Percentiles rank a stretch among this genome's conserved stretches.
phyloP scores from a whole-genome alignment of 2,888 invertebrate genomes.

The Cephus runcator region DNA sequence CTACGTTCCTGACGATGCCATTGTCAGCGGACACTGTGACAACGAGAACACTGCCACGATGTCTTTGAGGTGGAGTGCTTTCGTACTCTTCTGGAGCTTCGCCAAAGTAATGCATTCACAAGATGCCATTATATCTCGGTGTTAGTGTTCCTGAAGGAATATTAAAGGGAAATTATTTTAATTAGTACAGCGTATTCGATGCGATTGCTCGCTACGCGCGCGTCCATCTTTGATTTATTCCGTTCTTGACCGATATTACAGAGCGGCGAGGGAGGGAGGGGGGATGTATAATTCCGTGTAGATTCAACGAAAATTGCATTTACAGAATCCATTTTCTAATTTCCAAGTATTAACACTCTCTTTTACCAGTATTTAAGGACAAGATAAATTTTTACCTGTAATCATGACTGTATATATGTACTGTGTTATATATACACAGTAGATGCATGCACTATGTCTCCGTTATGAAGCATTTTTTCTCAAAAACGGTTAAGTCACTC shows the following conservation, averaged over 20 bases:
- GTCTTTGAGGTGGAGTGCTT: conserved; percentile 80
- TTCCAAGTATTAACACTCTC: neutral
- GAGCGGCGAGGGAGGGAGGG: accelerated
- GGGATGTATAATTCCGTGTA: neutral
- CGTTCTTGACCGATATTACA: neutral
- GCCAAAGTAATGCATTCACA: conserved; percentile 73
- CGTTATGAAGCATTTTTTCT: too few species aligned
- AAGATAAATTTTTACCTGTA: too few species aligned
- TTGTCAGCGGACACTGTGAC: conserved; percentile 79
- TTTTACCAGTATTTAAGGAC: neutral
- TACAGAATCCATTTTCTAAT: neutral
- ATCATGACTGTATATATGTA: neutral
- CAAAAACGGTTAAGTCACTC: neutral
- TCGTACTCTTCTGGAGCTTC: conserved; percentile 79
- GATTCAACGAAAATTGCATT: neutral
- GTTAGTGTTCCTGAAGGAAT: neutral
- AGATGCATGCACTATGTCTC: neutral
- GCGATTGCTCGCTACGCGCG: neutral
- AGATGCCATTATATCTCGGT: neutral
- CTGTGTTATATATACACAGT: neutral
- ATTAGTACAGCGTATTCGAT: neutral
- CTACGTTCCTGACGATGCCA: conserved; percentile 80
- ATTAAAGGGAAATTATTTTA: neutral
- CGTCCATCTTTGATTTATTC: neutral
- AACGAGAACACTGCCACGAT: conserved; percentile 79